Conservation (phyloP, 2,888 invertebrate species). For the Diaperis boleti region DNA sequence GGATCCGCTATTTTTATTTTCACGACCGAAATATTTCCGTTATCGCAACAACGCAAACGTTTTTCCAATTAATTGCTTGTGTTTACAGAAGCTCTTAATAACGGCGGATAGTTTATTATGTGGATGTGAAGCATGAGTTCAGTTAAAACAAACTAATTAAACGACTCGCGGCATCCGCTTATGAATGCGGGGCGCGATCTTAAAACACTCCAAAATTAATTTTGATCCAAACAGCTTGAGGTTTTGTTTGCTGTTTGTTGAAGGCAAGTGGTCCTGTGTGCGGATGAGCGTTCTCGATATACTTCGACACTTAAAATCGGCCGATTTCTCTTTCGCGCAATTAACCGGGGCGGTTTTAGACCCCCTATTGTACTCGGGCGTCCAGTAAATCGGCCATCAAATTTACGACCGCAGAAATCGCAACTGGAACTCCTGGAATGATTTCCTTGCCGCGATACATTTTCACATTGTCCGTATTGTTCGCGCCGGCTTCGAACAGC, state of each 20-base stretch:
- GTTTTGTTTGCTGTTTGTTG: constrained; percentile 28
- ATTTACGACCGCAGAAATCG: constrained; percentile 33
- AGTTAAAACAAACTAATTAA: constrained; percentile 25
- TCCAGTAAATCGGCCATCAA: constrained; percentile 31
- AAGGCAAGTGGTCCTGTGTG: too few species aligned
- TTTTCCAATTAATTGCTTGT: background rate
- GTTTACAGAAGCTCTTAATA: background rate
- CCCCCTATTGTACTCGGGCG: constrained; percentile 16
- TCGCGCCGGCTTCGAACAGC: constrained; percentile 10
- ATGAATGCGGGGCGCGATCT: constrained; percentile 13
- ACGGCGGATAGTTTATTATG: constrained; percentile 2
- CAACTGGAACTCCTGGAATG: constrained; percentile 35
- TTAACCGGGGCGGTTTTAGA: constrained; percentile 10
- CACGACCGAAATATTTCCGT: too few species aligned
- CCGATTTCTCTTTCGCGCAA: too few species aligned
- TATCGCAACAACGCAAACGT: too few species aligned
- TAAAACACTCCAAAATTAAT: constrained; percentile 24
- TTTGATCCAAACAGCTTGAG: constrained; percentile 17
- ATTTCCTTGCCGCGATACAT: constrained; percentile 33
- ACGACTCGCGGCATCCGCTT: constrained; percentile 21
- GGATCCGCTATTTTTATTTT: too few species aligned
- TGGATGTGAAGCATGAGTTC: constrained; percentile 3
- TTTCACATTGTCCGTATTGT: constrained; percentile 29
- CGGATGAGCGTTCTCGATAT: too few species aligned
- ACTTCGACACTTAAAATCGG: too few species aligned